These are phyloP conservation scores for Ctenosaura bakeri DNA, from an alignment of 2,797 vertebrate genomes.

Conservation along the genomic window DNA sequence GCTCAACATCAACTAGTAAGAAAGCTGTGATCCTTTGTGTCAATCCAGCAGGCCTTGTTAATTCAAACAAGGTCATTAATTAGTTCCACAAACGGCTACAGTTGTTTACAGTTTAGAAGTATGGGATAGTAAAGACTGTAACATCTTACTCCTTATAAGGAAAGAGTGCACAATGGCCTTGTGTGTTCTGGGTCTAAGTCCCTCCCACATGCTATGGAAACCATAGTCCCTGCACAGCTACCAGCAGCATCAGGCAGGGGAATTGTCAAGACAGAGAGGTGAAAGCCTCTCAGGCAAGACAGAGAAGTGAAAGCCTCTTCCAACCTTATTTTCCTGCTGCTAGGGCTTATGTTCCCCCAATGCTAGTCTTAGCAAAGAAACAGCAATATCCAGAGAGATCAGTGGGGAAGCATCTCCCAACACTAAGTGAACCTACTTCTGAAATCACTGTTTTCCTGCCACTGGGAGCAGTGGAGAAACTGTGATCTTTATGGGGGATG, in stretches of 20 bases:
- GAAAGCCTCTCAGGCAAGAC: background rate
- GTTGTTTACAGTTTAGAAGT: slow-evolving; percentile 6
- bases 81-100: background rate
- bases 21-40: slow-evolving; percentile 6
- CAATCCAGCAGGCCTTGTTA: background rate
- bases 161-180: too few species aligned
- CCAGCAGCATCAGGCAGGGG: background rate
- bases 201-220: background rate
- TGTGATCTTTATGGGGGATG: background rate
- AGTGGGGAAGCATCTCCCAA: background rate
- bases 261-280: background rate
- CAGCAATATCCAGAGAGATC: background rate
- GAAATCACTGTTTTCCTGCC: background rate
- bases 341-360: background rate
- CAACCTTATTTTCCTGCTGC: background rate
- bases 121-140: background rate
- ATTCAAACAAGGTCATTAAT: background rate
- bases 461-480: background rate
- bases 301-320: background rate
- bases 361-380: background rate
- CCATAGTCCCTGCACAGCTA: background rate
- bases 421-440: background rate
- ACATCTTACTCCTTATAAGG: background rate
- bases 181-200: background rate
- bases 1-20: background rate